phyloP scores from a whole-genome alignment of 92 coral and sea anemone genomes.

The Porites lobata region DNA sequence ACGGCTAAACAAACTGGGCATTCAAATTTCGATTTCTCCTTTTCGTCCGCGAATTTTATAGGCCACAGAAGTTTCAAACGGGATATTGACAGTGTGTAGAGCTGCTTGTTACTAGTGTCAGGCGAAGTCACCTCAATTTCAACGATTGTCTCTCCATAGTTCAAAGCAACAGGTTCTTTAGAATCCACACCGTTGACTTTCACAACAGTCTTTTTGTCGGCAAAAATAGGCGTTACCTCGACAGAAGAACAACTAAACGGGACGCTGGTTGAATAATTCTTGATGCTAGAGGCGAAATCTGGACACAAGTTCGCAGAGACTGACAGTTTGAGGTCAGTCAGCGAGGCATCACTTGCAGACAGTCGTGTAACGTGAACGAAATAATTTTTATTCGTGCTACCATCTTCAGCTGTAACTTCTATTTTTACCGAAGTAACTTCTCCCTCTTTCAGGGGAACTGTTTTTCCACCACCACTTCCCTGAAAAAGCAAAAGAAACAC shows the following conservation, averaged over 20 bases:
- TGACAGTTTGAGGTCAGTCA: conserved; percentile 79
- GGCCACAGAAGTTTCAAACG: conserved; percentile 73
- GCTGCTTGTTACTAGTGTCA: conserved; percentile 71
- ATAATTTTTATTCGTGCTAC: conserved; percentile 89
- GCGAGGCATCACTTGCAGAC: conserved; percentile 93
- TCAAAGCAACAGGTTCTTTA: conserved; percentile 71
- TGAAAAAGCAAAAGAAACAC: conserved; percentile 22
- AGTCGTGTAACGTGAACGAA: conserved; percentile 82
- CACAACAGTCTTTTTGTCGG: conserved; percentile 84
- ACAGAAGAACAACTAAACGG: conserved; percentile 70
- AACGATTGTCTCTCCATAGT: conserved; percentile 87
- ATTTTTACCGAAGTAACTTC: conserved; percentile 81
- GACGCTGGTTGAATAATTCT: conserved; percentile 68
- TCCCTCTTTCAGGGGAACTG: conserved; percentile 87
- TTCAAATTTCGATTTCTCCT: conserved; percentile 46
- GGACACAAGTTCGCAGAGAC: conserved; percentile 69
- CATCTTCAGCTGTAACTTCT: conserved; percentile 99
- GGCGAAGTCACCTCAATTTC: conserved; percentile 94
- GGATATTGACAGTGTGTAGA: conserved; percentile 68
- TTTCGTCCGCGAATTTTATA: conserved; percentile 66
- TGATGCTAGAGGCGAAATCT: conserved; percentile 66
- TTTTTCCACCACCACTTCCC: conserved; percentile 93
- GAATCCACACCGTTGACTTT: conserved; percentile 77
- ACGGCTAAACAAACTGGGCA: conserved; percentile 93
- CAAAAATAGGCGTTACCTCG: conserved; percentile 76